A percentile compares a stretch with the other conserved stretches of the same genome.
Evolutionary conservation across 1,140 invertebrate genomes (phyloP).

Genomic region (Elysia chlorotica): DNA sequence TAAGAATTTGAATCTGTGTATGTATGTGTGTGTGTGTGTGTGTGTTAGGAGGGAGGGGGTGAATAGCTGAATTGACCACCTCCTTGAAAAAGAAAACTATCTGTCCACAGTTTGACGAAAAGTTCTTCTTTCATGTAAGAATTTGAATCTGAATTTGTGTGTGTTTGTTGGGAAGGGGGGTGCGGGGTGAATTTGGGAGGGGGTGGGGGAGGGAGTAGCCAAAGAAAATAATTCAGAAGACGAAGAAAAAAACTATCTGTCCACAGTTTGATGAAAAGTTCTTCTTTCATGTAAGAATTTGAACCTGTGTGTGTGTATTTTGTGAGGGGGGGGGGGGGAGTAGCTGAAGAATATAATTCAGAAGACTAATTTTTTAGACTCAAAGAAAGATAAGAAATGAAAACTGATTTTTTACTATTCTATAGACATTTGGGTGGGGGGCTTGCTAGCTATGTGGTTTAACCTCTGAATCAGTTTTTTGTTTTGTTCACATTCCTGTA

Average conservation of each 20-base stretch:
- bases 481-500: too few species aligned
- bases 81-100: neutral
- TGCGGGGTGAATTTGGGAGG: too few species aligned
- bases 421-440: too few species aligned
- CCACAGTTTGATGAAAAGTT: neutral
- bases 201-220: too few species aligned
- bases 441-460: too few species aligned
- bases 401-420: too few species aligned
- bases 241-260: neutral
- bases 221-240: too few species aligned
- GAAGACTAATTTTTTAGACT: too few species aligned
- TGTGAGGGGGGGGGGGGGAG: slow-evolving; percentile 74
- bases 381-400: too few species aligned
- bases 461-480: too few species aligned
- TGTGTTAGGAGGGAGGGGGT: slow-evolving; percentile 74
- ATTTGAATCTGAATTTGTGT: neutral
- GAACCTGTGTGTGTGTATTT: neutral
- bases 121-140: slow-evolving; percentile 6
- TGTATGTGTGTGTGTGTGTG: neutral
- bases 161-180: slow-evolving; percentile 69
- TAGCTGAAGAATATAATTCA: too few species aligned
- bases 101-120: neutral
- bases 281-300: neutral
- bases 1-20: slow-evolving; percentile 62
- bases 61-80: too few species aligned